Base-by-base conservation (phyloP, 2,888 invertebrate species). In the Callosobruchus maculatus region DNA sequence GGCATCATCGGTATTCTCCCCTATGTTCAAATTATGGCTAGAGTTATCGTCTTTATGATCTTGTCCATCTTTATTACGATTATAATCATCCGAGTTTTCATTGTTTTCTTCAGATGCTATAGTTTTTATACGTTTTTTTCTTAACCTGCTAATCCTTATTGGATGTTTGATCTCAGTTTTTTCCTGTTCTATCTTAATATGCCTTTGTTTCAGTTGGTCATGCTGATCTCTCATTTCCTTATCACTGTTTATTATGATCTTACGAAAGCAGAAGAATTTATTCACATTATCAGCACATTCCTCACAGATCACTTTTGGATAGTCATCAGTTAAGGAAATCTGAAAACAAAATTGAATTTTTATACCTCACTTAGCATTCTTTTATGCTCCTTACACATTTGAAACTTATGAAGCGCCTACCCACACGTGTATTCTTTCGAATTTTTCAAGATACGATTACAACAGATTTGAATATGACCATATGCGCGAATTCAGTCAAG, bases 251-350 rank as follows among this genome's bases (percentile, higher is more conserved):
- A 82, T 80, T 66, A 84, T 81, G 3, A 83, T 79, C 79, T 83
- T 82, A 70, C 82, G 78, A 75, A 84, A 84, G 73, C 81, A 82
- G 72, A 80, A 83, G 31, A 82, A 80, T 72, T 75, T 80, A 71
- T 82, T 83, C 67, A 84, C 76, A 73, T 84, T 84, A 20, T 75
- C 77, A 4, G 79, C 71, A 74, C 84, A 84, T 76, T 82, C 82
- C 70, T 80, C 77, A 70, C 84, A 84, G 22, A 84, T 83, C 72
- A 76, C 77, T 20, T 80, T 78, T 22, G 83, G 82, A 70, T 81
- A 81, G 67, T 70, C 71, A 66, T 72, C 74, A 69, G 80, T 75
- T 75, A 74, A 26, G 76, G 74, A 78, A 79, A 80, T 74, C 77
- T 81, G 70, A 22, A 76, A 75, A n/a, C n/a, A n/a, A n/a, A n/a